Evolutionary conservation across 1,140 invertebrate genomes (phyloP), one percentile per base, ranked within the genome.

Genomic region (Scaptodrosophila lebanonensis): DNA sequence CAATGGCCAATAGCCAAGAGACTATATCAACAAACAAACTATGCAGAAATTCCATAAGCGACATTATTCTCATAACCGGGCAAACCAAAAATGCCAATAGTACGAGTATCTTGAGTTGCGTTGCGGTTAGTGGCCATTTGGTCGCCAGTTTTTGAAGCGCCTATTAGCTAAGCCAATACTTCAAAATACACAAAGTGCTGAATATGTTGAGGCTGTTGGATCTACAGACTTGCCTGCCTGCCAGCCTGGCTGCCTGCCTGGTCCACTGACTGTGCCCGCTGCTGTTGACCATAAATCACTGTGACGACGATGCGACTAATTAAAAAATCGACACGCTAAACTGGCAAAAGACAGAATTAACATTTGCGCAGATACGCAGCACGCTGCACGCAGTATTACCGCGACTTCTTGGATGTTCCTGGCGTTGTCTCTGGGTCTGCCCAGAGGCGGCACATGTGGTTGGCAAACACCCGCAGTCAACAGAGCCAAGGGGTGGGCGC

Each of bases 261-360:
- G n/a, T 15, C 63, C 22, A 29, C 36, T 43, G 25, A 13, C n/a
- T 20, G 38, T 35, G 32, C 38, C 35, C 32, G 51, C 9, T 8
- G 54, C 8, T 66, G 60, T 22, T 44, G 62, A 35, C 70, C 75
- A 82, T 82, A 82, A 82, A 82, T 82, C 75, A 82, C 75, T 70
- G 70, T 59, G 75, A 82, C 69, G 75, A 83, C 69, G 75, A 82
- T 75, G 75, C 69, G 75, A 82, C 75, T 82, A 82, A 82, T 82
- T 82, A 82, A 82, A 82, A 82, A 82, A 82, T 82, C 75, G 76
- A 82, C 75, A 82, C 75, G 75, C 75, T 82, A 82, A 82, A 75
- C 75, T 75, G 75, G 75, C 76, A 70, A 75, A 67, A 82, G 76
- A 82, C 75, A 57, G 67, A 82, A 82, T 82, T 82, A 82, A 83